Percentiles rank a stretch among this genome's conserved stretches.
phyloP scores from a whole-genome alignment of 1,140 invertebrate species.

The Drosophila oshimai region DNA sequence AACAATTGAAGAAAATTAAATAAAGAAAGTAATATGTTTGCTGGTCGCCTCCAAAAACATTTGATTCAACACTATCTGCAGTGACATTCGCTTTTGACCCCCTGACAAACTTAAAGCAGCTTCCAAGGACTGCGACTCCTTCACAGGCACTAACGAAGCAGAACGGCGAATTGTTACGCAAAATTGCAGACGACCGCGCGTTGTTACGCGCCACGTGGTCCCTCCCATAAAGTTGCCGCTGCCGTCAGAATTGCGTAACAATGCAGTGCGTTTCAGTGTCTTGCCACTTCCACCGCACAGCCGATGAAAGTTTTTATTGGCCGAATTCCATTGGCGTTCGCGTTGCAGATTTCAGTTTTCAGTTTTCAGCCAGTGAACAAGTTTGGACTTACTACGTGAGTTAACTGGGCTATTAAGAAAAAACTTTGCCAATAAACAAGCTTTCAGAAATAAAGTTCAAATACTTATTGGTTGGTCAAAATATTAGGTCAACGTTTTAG shows the following conservation, averaged over 20 bases:
- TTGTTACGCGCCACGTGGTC: constrained; percentile 70
- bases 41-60: constrained; percentile 39
- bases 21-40: too few species aligned
- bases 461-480: too few species aligned
- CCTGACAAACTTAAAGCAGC: constrained; percentile 51
- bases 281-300: background rate
- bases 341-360: background rate
- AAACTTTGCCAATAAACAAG: constrained; percentile 66
- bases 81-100: constrained; percentile 42
- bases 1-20: too few species aligned
- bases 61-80: constrained; percentile 58
- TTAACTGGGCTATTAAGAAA: constrained; percentile 32
- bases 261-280: background rate
- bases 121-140: constrained; percentile 6
- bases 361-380: background rate
- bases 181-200: constrained; percentile 69
- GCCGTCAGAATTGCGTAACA: constrained; percentile 7
- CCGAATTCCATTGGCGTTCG: constrained; percentile 36
- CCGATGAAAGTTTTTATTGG: constrained; percentile 68
- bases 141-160: constrained; percentile 56
- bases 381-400: constrained; percentile 29
- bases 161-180: constrained; percentile 69
- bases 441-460: background rate
- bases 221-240: constrained; percentile 46
- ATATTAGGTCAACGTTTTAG: too few species aligned